Percentiles rank a stretch among this genome's conserved stretches.
These are phyloP conservation scores for Sussaba pulchella DNA, from an alignment of 2,888 invertebrate genomes.

Conservation along the genomic window DNA sequence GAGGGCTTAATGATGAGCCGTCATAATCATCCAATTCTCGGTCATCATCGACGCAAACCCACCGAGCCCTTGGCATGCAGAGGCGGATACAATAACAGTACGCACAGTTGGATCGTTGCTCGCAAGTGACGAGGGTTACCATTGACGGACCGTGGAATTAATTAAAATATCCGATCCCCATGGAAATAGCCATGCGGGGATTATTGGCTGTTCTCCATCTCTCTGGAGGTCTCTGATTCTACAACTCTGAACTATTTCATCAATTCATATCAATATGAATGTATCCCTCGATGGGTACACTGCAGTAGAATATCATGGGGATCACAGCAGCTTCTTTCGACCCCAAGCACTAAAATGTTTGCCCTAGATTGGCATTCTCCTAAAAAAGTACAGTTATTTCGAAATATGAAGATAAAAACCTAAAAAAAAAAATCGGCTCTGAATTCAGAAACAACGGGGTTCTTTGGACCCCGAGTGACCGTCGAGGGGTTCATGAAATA, in stretches of 20 bases:
- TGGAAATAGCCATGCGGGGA: constrained; percentile 65
- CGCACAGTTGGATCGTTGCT: background rate
- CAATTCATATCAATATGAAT: too few relatives aligned
- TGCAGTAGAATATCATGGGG: too few relatives aligned
- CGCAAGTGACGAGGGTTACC: constrained; percentile 50
- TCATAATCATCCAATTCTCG: constrained; percentile 36
- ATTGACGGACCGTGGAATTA: constrained; percentile 68
- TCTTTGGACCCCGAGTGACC: too few relatives aligned
- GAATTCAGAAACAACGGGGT: too few relatives aligned
- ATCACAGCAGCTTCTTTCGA: too few relatives aligned
- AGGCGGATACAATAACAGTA: constrained; percentile 8
- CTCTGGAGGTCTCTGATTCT: background rate
- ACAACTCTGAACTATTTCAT: background rate
- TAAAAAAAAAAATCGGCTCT: too few relatives aligned
- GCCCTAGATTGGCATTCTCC: too few relatives aligned
- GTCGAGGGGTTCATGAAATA: too few relatives aligned
- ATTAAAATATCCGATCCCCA: constrained; percentile 70
- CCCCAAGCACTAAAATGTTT: too few relatives aligned
- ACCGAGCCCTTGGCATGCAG: constrained; percentile 16
- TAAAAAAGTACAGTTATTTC: too few relatives aligned
- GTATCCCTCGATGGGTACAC: too few relatives aligned
- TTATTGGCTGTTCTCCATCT: background rate
- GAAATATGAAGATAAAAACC: too few relatives aligned
- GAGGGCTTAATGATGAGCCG: background rate
- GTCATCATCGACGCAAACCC: constrained; percentile 24